phyloP scores from a whole-genome alignment of 2,113 vertebrate genomes.

The Osmerus mordax region DNA sequence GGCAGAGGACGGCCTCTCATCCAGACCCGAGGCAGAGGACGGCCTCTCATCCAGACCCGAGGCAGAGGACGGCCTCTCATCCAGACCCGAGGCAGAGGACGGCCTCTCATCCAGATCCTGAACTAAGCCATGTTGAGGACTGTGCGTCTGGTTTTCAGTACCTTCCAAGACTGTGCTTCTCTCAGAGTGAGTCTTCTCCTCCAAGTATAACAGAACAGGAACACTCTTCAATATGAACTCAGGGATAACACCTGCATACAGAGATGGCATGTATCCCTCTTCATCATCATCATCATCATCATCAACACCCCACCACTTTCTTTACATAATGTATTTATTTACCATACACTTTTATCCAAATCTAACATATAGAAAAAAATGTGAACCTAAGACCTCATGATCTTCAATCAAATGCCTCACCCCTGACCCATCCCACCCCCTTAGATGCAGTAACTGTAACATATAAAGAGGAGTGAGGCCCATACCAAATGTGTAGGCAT shows the following conservation, averaged over 20 bases:
- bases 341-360: too few relatives aligned
- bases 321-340: too few relatives aligned
- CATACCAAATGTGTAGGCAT: constrained; percentile 79
- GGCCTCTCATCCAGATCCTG: constrained; percentile 31
- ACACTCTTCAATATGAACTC: constrained; percentile 79
- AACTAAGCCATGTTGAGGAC: too few relatives aligned
- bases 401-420: too few relatives aligned
- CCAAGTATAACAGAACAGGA: constrained; percentile 73
- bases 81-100: constrained; percentile 62
- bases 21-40: too few relatives aligned
- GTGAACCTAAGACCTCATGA: too few relatives aligned
- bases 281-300: not conserved
- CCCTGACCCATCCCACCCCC: too few relatives aligned
- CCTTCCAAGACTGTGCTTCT: constrained; percentile 80
- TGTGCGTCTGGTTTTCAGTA: constrained; percentile 34
- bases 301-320: not conserved
- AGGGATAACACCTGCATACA: constrained; percentile 77
- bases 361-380: too few relatives aligned
- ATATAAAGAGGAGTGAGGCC: not conserved
- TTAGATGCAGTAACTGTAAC: not conserved
- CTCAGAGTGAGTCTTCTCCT: constrained; percentile 65
- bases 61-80: constrained; percentile 62
- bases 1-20: too few relatives aligned
- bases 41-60: constrained; percentile 28
- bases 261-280: not conserved